Evolutionary conservation across 2,888 invertebrate species (phyloP).

Genomic region (Phyllotreta cruciferae): DNA sequence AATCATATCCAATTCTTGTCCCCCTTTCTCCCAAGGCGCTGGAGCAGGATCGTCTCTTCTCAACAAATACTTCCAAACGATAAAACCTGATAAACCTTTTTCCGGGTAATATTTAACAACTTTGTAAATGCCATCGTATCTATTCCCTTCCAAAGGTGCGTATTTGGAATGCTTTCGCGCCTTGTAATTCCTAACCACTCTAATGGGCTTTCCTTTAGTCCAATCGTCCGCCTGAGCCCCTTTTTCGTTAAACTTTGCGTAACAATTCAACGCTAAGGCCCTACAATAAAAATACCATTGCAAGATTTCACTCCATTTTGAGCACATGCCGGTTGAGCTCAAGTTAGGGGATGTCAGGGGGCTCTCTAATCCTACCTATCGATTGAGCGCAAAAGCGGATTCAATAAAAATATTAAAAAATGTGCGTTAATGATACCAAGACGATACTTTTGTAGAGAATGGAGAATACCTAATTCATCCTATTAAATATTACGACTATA

Average conservation of each 20-base stretch:
- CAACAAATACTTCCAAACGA: constrained; percentile 81
- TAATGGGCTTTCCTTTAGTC: constrained; percentile 77
- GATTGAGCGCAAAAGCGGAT: no score
- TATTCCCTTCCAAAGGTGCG: constrained; percentile 77
- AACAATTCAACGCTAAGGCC: constrained; percentile 80
- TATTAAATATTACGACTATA: no score
- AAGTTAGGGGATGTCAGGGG: no score
- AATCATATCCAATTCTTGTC: constrained; percentile 65
- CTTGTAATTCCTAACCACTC: constrained; percentile 81
- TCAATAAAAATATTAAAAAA: no score
- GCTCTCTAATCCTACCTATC: no score
- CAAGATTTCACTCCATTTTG: no score
- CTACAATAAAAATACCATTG: constrained; percentile 35
- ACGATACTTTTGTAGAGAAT: no score
- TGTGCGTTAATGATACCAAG: no score
- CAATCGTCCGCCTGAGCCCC: constrained; percentile 78
- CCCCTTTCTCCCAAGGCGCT: constrained; percentile 80
- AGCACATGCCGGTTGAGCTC: no score
- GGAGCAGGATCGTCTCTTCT: constrained; percentile 79
- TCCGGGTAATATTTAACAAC: constrained; percentile 84
- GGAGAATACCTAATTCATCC: no score
- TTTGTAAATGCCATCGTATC: constrained; percentile 89
- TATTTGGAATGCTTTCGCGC: constrained; percentile 77
- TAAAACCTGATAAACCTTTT: constrained; percentile 77
- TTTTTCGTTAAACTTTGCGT: constrained; percentile 69